phyloP scores from a whole-genome alignment of 2,888 invertebrate genomes.

The Epiblema foenella region DNA sequence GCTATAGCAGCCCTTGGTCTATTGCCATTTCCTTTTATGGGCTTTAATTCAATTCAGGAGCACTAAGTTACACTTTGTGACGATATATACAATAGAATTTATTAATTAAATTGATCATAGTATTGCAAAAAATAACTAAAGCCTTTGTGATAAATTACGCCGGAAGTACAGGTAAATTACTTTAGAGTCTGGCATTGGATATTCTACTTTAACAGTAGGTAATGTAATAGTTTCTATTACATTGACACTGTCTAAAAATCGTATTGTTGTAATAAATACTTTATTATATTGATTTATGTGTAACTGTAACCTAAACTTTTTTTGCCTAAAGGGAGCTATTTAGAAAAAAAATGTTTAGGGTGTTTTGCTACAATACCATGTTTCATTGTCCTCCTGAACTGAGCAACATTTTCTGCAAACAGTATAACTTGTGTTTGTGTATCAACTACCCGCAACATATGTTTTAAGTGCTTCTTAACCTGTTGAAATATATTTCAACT shows the following conservation, averaged over 20 bases:
- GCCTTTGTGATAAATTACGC: not conserved
- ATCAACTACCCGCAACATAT: constrained; percentile 20
- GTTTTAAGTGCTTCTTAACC: constrained; percentile 17
- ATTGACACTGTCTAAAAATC: too few relatives aligned
- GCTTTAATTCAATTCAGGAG: not conserved
- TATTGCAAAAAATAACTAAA: too few relatives aligned
- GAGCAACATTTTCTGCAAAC: not conserved
- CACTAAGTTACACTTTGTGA: not conserved
- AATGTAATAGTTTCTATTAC: too few relatives aligned
- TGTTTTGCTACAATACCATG: not conserved
- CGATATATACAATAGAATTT: not conserved
- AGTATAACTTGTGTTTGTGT: constrained; percentile 12
- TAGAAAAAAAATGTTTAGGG: too few relatives aligned
- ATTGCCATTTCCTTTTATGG: not conserved
- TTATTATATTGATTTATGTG: too few relatives aligned
- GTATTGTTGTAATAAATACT: too few relatives aligned
- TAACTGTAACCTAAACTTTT: too few relatives aligned
- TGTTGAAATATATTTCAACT: constrained; percentile 47
- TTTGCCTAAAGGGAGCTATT: too few relatives aligned
- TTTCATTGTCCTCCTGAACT: not conserved
- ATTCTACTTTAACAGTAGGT: too few relatives aligned
- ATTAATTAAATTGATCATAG: too few relatives aligned
- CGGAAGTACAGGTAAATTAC: not conserved
- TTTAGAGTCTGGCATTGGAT: too few relatives aligned
- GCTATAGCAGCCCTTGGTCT: too few relatives aligned